These are phyloP conservation scores for Tryphoninae sp. DNA, from an alignment of 2,888 invertebrate genomes.

Conservation along the genomic window DNA sequence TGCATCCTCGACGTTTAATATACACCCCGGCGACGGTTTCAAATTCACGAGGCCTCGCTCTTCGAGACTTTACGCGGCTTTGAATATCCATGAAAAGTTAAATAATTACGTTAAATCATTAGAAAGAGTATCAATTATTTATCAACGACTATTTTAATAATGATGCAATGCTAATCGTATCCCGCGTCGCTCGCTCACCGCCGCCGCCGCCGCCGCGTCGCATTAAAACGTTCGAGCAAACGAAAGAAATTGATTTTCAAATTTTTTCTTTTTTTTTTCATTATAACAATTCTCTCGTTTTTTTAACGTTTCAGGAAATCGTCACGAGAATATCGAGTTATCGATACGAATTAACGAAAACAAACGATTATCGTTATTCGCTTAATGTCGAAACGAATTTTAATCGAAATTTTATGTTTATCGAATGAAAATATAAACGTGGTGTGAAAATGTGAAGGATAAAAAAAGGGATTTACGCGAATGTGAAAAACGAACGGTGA, in stretches of 20 bases:
- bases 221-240: neutral
- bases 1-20: neutral
- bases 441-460: neutral
- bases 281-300: too few relatives aligned
- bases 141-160: conserved; percentile 52
- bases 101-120: conserved; percentile 37
- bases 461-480: neutral
- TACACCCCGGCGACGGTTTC: too few relatives aligned
- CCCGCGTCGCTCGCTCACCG: neutral
- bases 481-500: conserved; percentile 19
- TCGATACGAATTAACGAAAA: too few relatives aligned
- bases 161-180: conserved; percentile 36
- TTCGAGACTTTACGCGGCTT: neutral
- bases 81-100: conserved; percentile 35
- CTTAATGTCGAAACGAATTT: too few relatives aligned
- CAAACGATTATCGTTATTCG: too few relatives aligned
- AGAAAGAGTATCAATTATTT: conserved; percentile 60
- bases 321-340: too few relatives aligned
- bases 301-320: too few relatives aligned
- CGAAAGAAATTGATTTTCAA: conserved; percentile 23
- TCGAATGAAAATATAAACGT: too few relatives aligned
- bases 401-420: too few relatives aligned
- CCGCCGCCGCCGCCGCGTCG: neutral
- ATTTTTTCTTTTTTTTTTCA: neutral
- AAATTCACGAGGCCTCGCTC: too few relatives aligned